Evolutionary conservation across 2,888 invertebrate genomes (phyloP).

Genomic region (Pyrrhia umbra): DNA sequence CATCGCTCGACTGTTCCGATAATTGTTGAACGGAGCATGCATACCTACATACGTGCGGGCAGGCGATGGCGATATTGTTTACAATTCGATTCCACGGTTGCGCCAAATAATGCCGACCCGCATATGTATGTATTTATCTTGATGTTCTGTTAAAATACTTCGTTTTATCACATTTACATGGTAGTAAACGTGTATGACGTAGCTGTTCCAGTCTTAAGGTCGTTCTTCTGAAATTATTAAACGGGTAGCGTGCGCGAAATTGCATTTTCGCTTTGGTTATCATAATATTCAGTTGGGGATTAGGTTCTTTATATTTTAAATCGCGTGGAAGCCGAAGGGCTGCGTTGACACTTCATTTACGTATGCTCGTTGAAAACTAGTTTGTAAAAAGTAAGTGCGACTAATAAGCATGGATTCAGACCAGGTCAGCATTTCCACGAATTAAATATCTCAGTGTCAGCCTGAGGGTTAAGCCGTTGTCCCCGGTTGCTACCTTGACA

Average conservation of each 20-base stretch:
- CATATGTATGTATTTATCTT: constrained; percentile 10
- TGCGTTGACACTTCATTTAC: constrained; percentile 24
- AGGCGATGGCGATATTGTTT: not conserved
- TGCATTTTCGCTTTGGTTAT: constrained; percentile 68
- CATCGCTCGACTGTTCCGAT: not conserved
- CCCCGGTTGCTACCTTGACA: too few species aligned
- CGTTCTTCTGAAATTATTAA: constrained; percentile 71
- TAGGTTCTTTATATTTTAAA: constrained; percentile 42
- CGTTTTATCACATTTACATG: constrained; percentile 11
- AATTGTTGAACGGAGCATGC: constrained; percentile 2
- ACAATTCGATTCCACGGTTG: not conserved
- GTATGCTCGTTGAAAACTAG: constrained; percentile 10
- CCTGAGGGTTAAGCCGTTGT: too few species aligned
- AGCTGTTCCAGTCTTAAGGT: constrained; percentile 44
- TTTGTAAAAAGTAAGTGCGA: not conserved
- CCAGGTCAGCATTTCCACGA: too few species aligned
- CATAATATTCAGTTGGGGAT: constrained; percentile 38
- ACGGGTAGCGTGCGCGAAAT: constrained; percentile 65
- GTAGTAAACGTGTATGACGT: constrained; percentile 37
- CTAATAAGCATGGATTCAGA: not conserved
- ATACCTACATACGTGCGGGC: not conserved
- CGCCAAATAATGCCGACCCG: not conserved
- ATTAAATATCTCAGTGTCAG: too few species aligned
- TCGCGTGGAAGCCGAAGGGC: constrained; percentile 20
- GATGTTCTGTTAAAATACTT: constrained; percentile 1